phyloP scores from a whole-genome alignment of 2,888 invertebrate species.

The Phasia obesa region DNA sequence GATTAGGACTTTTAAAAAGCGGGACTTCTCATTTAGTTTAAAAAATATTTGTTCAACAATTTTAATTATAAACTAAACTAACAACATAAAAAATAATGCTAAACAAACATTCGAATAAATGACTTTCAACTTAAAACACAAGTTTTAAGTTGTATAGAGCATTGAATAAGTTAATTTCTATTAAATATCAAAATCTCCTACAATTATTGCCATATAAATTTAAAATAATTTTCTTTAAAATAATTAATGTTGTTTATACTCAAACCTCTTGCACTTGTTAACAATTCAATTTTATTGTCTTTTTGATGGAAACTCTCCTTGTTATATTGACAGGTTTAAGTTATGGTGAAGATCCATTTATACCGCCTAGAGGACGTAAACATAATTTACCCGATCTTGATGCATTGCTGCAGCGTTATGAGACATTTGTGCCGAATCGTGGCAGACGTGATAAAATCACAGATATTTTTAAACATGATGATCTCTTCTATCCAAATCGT shows the following conservation, averaged over 20 bases:
- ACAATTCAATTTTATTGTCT: slow-evolving; percentile 45
- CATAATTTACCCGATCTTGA: slow-evolving; percentile 77
- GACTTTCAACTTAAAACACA: too few relatives aligned
- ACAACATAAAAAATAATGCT: too few relatives aligned
- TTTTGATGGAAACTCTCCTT: slow-evolving; percentile 14
- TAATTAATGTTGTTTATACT: not conserved
- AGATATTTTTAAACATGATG: slow-evolving; percentile 82
- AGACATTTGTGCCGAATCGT: slow-evolving; percentile 82
- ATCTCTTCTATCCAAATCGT: slow-evolving; percentile 81
- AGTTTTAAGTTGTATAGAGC: slow-evolving; percentile 5
- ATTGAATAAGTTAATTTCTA: slow-evolving; percentile 13
- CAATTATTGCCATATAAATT: slow-evolving; percentile 46
- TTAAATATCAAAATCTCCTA: slow-evolving; percentile 23
- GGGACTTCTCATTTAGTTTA: too few relatives aligned
- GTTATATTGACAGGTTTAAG: slow-evolving; percentile 60
- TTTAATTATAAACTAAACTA: too few relatives aligned
- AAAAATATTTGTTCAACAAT: too few relatives aligned
- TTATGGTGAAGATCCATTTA: slow-evolving; percentile 77
- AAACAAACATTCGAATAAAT: too few relatives aligned
- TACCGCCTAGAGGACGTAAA: slow-evolving; percentile 81
- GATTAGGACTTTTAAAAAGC: too few relatives aligned
- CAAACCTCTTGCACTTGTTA: slow-evolving; percentile 3
- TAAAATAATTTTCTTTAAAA: slow-evolving; percentile 28
- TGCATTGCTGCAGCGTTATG: slow-evolving; percentile 77
- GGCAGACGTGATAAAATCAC: slow-evolving; percentile 81